Conservation (phyloP, 2,113 vertebrate species). For the Istiophorus platypterus region DNA sequence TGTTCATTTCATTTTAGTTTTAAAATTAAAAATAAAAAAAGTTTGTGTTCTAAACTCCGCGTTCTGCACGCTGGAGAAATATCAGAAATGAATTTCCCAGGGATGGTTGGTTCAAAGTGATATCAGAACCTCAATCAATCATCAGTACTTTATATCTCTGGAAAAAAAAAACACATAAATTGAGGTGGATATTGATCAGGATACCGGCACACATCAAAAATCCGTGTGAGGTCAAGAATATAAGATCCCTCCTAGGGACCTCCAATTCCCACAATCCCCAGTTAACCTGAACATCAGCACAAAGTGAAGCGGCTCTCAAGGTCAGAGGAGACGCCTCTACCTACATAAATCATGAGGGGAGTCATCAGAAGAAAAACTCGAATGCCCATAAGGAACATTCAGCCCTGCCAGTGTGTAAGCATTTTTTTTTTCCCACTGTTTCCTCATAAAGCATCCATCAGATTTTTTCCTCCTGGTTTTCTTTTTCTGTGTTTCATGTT, state of each 20-base stretch:
- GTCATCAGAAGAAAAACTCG: slow-evolving; percentile 78
- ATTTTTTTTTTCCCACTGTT: slow-evolving; percentile 35
- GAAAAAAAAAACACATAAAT: slow-evolving; percentile 74
- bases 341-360: slow-evolving; percentile 84
- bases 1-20: slow-evolving; percentile 25
- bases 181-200: slow-evolving; percentile 81
- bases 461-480: slow-evolving; percentile 39
- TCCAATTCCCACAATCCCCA: slow-evolving; percentile 80
- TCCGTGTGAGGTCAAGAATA: slow-evolving; percentile 74
- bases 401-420: slow-evolving; percentile 68
- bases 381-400: slow-evolving; percentile 77
- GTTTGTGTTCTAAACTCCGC: slow-evolving; percentile 32
- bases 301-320: slow-evolving; percentile 81
- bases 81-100: slow-evolving; percentile 67
- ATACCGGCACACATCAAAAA: slow-evolving; percentile 65
- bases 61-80: slow-evolving; percentile 51
- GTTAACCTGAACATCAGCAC: slow-evolving; percentile 84
- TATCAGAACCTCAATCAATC: slow-evolving; percentile 75
- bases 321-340: slow-evolving; percentile 81
- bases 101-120: slow-evolving; percentile 73
- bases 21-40: slow-evolving; percentile 27
- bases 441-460: slow-evolving; percentile 64
- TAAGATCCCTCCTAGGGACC: slow-evolving; percentile 65
- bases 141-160: slow-evolving; percentile 61
- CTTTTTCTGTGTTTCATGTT: slow-evolving; percentile 59